These are phyloP conservation scores for Echiichthys vipera DNA, from an alignment of 2,797 vertebrate species.

Conservation along the genomic window DNA sequence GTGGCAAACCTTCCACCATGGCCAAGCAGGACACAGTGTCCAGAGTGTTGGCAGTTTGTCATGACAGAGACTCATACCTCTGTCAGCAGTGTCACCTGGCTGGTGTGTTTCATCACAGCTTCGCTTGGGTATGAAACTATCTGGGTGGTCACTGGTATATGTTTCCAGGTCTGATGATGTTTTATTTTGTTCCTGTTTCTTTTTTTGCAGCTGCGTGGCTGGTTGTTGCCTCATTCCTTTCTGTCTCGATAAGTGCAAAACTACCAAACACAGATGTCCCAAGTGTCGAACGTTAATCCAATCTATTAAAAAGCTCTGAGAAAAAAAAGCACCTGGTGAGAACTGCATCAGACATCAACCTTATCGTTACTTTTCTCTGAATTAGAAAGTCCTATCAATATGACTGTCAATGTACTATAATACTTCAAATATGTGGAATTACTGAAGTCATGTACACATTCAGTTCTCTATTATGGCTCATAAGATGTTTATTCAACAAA, in stretches of 20 bases:
- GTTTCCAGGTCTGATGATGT: conserved; percentile 3
- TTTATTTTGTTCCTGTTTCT: conserved; percentile 9
- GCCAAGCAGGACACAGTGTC: conserved; percentile 76
- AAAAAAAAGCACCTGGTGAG: conserved; percentile 1
- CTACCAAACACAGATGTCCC: conserved; percentile 77
- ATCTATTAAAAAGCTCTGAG: conserved; percentile 71
- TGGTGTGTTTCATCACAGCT: conserved; percentile 64
- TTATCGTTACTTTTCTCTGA: neutral
- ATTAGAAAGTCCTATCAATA: neutral
- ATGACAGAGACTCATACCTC: conserved; percentile 65
- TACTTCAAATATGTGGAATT: neutral
- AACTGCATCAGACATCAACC: neutral
- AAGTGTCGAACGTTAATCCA: conserved; percentile 72
- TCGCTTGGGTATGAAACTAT: conserved; percentile 72
- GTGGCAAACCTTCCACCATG: conserved; percentile 45
- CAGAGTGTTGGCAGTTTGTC: conserved; percentile 74
- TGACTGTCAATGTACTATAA: neutral
- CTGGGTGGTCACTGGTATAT: neutral
- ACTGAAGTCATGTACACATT: neutral
- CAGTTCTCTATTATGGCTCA: neutral
- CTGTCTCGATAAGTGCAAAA: conserved; percentile 69
- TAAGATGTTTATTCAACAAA: conserved; percentile 18
- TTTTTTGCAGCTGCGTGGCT: conserved; percentile 70
- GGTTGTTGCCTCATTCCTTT: conserved; percentile 85
- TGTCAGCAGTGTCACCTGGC: conserved; percentile 66